Conservation (phyloP, 2,797 vertebrate genomes). For the Poecile montanus region DNA sequence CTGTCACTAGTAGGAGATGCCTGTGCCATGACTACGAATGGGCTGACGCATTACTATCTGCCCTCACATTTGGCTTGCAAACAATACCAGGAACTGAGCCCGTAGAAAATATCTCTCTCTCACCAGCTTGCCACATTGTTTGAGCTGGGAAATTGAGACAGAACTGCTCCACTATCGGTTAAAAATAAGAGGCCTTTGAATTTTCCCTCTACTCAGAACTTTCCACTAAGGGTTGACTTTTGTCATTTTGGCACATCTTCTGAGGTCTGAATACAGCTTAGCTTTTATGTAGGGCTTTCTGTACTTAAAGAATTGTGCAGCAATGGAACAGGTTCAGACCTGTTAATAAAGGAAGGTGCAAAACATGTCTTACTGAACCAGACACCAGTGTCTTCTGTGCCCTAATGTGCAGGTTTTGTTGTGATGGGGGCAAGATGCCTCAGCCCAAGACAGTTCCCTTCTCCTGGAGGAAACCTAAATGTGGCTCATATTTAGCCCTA, state of each 20-base stretch:
- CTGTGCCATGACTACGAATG: constrained; percentile 5
- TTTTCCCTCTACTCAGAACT: constrained; percentile 38
- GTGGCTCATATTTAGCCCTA: neutral
- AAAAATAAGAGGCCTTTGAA: constrained; percentile 63
- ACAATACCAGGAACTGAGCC: constrained; percentile 73
- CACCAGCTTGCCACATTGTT: constrained; percentile 48
- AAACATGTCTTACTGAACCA: neutral
- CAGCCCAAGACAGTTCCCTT: neutral
- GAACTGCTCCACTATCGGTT: constrained; percentile 20
- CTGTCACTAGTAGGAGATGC: constrained; percentile 1
- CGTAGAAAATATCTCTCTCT: constrained; percentile 59
- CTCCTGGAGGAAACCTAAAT: neutral
- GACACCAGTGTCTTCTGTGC: neutral
- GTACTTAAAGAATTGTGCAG: neutral
- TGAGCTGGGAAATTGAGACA: constrained; percentile 51
- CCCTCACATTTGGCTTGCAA: constrained; percentile 56
- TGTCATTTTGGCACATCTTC: constrained; percentile 20
- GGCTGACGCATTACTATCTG: constrained; percentile 51
- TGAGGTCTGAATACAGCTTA: neutral
- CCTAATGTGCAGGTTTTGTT: neutral
- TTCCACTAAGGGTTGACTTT: constrained; percentile 21
- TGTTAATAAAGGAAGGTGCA: neutral
- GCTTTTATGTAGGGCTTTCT: constrained; percentile 2
- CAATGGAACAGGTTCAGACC: neutral
- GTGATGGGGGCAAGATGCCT: neutral